Percentiles rank a stretch among this genome's conserved stretches.
Evolutionary conservation across 2,113 vertebrate genomes (phyloP).

Genomic region (Conger conger): DNA sequence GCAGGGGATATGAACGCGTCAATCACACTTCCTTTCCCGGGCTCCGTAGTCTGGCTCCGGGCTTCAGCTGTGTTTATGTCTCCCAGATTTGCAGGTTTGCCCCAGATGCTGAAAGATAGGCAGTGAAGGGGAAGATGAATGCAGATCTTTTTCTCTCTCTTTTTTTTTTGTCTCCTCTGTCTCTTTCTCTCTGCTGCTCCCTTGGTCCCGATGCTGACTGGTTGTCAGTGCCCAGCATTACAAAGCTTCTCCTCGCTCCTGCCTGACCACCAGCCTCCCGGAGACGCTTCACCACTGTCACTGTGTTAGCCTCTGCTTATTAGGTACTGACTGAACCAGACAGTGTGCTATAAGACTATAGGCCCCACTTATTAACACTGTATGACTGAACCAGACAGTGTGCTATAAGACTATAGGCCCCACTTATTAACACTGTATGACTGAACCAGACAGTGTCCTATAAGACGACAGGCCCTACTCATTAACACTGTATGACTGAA

Average conservation of each 20-base stretch:
- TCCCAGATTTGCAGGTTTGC: slow-evolving; percentile 22
- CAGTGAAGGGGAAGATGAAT: slow-evolving; percentile 32
- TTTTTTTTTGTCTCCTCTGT: not conserved
- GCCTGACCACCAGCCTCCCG: not conserved
- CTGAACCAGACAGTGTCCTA: too few relatives aligned
- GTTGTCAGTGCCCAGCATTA: not conserved
- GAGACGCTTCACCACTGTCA: slow-evolving; percentile 2
- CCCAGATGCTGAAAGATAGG: slow-evolving; percentile 25
- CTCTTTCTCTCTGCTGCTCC: not conserved
- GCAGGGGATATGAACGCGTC: slow-evolving; percentile 31
- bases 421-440: too few relatives aligned
- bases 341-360: too few relatives aligned
- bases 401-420: too few relatives aligned
- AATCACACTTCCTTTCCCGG: slow-evolving; percentile 41
- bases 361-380: too few relatives aligned
- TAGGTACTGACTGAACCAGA: too few relatives aligned
- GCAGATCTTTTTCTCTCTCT: not conserved
- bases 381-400: too few relatives aligned
- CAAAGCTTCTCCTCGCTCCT: not conserved
- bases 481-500: too few relatives aligned
- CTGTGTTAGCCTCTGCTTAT: slow-evolving; percentile 20
- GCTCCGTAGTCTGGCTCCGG: slow-evolving; percentile 19
- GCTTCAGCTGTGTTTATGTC: slow-evolving; percentile 15
- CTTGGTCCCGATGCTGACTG: not conserved
- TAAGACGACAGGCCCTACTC: too few relatives aligned